phyloP scores from a whole-genome alignment of 2,888 invertebrate genomes.

The Volucella inflata region DNA sequence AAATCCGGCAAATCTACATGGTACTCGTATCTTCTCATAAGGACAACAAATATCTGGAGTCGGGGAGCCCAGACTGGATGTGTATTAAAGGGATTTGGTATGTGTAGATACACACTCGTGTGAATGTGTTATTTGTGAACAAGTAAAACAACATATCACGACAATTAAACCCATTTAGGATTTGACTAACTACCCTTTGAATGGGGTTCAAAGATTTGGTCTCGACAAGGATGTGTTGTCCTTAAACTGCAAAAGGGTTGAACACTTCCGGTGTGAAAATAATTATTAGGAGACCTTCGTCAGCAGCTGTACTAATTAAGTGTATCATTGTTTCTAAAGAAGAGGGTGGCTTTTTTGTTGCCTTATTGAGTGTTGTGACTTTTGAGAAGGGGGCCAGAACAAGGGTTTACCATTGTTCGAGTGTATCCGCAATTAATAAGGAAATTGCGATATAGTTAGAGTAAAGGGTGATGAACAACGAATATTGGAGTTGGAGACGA shows the following conservation, averaged over 20 bases:
- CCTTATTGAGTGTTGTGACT: too few relatives aligned
- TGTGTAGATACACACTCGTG: too few relatives aligned
- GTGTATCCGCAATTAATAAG: not conserved
- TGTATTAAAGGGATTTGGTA: not conserved
- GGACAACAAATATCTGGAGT: too few relatives aligned
- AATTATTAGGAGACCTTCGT: conserved; percentile 30
- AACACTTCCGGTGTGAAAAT: conserved; percentile 68
- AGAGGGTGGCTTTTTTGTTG: not conserved
- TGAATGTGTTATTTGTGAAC: not conserved
- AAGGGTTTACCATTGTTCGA: not conserved
- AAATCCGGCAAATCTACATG: conserved; percentile 59
- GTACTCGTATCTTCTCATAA: not conserved
- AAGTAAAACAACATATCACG: conserved; percentile 55
- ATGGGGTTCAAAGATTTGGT: conserved; percentile 21
- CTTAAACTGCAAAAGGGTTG: conserved; percentile 52
- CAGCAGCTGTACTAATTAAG: conserved; percentile 55
- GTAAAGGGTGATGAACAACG: not conserved
- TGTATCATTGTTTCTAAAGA: conserved; percentile 54
- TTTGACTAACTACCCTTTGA: conserved; percentile 60
- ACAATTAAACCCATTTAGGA: conserved; percentile 67
- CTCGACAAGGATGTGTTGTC: conserved; percentile 15
- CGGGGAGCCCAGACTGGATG: not conserved
- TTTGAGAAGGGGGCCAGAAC: too few relatives aligned
- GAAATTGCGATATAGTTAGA: not conserved
- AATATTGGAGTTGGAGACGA: too few relatives aligned